Evolutionary conservation across 2,888 invertebrate species (phyloP).

Genomic region (Tholera decimalis): DNA sequence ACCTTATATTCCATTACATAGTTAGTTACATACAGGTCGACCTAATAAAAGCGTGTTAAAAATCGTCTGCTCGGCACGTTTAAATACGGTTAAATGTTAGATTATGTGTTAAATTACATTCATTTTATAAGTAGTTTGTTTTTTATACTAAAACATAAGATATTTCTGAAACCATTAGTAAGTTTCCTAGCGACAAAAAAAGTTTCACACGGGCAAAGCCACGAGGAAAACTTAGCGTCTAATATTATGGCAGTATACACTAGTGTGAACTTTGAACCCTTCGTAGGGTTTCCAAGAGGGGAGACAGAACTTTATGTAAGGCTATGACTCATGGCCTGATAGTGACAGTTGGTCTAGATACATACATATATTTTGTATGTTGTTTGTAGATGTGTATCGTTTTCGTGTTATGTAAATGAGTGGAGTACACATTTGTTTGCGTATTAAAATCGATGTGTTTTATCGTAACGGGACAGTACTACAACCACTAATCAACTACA

Average conservation of each 20-base stretch:
- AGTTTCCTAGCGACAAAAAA: neutral
- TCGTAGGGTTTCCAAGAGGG: constrained; percentile 67
- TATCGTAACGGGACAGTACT: neutral
- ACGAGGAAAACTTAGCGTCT: neutral
- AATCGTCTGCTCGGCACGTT: no score
- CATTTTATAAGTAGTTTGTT: neutral
- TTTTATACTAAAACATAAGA: neutral
- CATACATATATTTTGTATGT: constrained; percentile 15
- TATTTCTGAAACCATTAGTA: neutral
- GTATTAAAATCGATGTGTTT: constrained; percentile 13
- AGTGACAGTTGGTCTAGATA: constrained; percentile 55
- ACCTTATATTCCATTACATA: no score
- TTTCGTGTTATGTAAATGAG: constrained; percentile 24
- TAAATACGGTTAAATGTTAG: no score
- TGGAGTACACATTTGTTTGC: neutral
- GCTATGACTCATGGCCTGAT: constrained; percentile 52
- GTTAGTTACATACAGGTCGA: no score
- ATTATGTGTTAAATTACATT: no score
- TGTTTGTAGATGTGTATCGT: constrained; percentile 28
- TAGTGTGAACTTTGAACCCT: constrained; percentile 63
- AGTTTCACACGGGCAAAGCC: neutral
- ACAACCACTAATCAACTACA: neutral
- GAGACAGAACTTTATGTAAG: constrained; percentile 53
- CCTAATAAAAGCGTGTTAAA: no score
- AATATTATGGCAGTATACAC: constrained; percentile 37